Conservation (phyloP, 2,113 vertebrate species). For the Rhynchopsitta pachyrhyncha region DNA sequence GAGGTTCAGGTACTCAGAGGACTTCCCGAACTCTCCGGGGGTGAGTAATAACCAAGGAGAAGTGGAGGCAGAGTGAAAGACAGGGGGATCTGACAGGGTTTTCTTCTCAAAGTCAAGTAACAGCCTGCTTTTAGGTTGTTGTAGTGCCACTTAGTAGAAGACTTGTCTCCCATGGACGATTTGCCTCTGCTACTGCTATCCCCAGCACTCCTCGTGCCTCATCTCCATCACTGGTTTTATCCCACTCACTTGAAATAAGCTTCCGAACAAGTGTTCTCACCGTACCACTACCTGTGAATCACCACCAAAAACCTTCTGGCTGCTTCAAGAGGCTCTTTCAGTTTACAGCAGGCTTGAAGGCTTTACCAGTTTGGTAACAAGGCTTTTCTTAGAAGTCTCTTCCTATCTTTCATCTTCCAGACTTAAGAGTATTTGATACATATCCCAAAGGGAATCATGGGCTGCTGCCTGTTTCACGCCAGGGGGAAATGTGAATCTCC, state of each 20-base stretch:
- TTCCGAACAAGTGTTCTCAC: background rate
- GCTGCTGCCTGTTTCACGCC: background rate
- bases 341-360: background rate
- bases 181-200: background rate
- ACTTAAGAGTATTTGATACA: background rate
- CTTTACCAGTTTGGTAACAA: background rate
- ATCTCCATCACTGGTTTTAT: background rate
- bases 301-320: background rate
- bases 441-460: rapidly evolving
- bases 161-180: background rate
- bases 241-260: background rate
- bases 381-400: background rate
- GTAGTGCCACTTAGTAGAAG: background rate
- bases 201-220: background rate
- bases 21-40: background rate
- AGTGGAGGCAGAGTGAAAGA: background rate
- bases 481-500: background rate
- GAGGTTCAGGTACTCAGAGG: background rate
- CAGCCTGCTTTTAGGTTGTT: background rate
- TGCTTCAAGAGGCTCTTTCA: background rate
- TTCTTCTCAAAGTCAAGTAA: background rate
- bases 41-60: background rate
- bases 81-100: rapidly evolving
- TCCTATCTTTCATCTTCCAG: background rate
- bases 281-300: rapidly evolving